Conservation (phyloP, 2,113 vertebrate genomes). For the Hemiprocne comata region DNA sequence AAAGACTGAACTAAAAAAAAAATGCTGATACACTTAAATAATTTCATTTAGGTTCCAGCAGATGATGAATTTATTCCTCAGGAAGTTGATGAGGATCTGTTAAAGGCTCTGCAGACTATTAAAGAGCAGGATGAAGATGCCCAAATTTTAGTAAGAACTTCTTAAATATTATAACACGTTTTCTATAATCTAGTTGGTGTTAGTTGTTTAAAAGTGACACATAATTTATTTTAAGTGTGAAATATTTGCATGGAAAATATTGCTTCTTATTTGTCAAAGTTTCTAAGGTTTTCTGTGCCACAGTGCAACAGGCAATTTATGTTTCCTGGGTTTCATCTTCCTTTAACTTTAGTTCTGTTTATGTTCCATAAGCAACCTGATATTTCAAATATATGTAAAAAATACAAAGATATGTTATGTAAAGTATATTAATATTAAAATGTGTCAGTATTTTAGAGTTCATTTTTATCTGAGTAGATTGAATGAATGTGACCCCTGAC, state of each 20-base stretch:
- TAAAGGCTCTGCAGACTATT: constrained; percentile 72
- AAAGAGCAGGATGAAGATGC: constrained; percentile 66
- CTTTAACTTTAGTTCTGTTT: not conserved
- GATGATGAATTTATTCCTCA: constrained; percentile 77
- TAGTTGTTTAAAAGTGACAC: not conserved
- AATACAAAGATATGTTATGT: not conserved
- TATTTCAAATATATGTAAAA: not conserved
- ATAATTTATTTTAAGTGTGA: not conserved
- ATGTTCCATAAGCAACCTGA: not conserved
- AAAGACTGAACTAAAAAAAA: not conserved
- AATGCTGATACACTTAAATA: not conserved
- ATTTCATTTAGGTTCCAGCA: constrained; percentile 66
- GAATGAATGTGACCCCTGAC: not conserved
- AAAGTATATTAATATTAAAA: not conserved
- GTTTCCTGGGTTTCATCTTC: not conserved
- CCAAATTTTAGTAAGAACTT: constrained; percentile 60
- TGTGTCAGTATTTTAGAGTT: not conserved
- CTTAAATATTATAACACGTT: not conserved
- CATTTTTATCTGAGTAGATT: not conserved
- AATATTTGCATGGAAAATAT: not conserved
- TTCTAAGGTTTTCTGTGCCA: not conserved
- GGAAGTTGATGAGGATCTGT: constrained; percentile 84
- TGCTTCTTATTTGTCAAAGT: not conserved
- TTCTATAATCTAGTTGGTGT: not conserved
- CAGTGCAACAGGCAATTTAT: not conserved